phyloP scores from a whole-genome alignment of 2,888 invertebrate species.

The Beris chalybata region DNA sequence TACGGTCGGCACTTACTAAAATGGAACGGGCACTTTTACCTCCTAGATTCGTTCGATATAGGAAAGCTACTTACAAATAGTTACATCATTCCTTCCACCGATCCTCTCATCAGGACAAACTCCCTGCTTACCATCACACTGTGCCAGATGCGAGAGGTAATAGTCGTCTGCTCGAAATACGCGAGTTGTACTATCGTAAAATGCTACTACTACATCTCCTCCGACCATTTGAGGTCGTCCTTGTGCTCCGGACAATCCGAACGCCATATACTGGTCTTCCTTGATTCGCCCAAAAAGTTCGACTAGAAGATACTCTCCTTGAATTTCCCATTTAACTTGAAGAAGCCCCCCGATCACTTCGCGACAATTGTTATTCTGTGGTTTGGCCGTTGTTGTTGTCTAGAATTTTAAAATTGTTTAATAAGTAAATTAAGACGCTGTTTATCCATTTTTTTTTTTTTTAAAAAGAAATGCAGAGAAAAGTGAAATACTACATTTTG shows the following conservation, averaged over 20 bases:
- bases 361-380: conserved; percentile 76
- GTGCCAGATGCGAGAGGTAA: conserved; percentile 76
- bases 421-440: too few species aligned
- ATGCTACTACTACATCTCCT: conserved; percentile 83
- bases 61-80: conserved; percentile 58
- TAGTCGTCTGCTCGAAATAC: conserved; percentile 81
- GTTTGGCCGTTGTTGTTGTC: conserved; percentile 77
- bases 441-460: too few species aligned
- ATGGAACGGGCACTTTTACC: conserved; percentile 1
- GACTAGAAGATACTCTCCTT: conserved; percentile 74
- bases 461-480: too few species aligned
- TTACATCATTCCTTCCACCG: conserved; percentile 78
- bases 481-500: too few species aligned
- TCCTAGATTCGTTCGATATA: background rate
- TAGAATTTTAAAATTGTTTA: conserved; percentile 55
- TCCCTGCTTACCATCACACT: conserved; percentile 80
- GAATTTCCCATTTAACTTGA: conserved; percentile 85
- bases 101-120: conserved; percentile 84
- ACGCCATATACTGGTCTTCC: conserved; percentile 86
- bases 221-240: conserved; percentile 76
- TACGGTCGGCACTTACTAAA: conserved; percentile 71
- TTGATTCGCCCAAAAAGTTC: conserved; percentile 76
- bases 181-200: conserved; percentile 62
- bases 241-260: conserved; percentile 80
- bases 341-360: conserved; percentile 80